Evolutionary conservation across 2,797 vertebrate species (phyloP).

Genomic region (Cyprinella venusta): DNA sequence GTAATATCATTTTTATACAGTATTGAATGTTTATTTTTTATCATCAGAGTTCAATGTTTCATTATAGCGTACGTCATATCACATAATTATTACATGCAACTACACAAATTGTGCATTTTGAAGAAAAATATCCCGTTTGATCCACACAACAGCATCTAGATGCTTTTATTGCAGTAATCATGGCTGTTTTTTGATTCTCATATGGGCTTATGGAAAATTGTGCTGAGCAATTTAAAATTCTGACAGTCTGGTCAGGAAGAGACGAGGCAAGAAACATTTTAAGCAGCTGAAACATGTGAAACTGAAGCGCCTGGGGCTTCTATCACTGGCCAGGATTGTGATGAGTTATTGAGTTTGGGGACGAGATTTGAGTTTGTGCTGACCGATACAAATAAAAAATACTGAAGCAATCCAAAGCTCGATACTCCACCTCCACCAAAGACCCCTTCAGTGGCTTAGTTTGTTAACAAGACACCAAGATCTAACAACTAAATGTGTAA

Average conservation of each 20-base stretch:
- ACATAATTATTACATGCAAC: not conserved
- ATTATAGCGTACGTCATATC: not conserved
- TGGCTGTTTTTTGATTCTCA: not conserved
- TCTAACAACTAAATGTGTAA: not conserved
- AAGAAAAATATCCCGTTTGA: too few species aligned
- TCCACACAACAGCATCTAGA: not conserved
- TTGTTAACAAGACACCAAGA: not conserved
- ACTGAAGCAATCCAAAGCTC: not conserved
- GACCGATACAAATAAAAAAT: not conserved
- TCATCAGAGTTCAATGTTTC: not conserved
- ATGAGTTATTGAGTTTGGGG: constrained; percentile 32
- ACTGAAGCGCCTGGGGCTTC: constrained; percentile 20
- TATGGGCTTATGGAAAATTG: not conserved
- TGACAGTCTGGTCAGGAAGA: constrained; percentile 13
- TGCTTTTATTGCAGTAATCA: not conserved
- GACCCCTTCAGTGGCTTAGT: not conserved
- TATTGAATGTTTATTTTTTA: not conserved
- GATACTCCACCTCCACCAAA: not conserved
- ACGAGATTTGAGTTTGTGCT: constrained; percentile 30
- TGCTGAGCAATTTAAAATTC: constrained; percentile 28
- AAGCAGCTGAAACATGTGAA: constrained; percentile 18
- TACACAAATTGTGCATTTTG: not conserved
- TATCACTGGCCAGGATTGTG: constrained; percentile 1
- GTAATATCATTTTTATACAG: not conserved
- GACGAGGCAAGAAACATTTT: not conserved